Percentiles rank a stretch among this genome's conserved stretches.
Evolutionary conservation across 2,113 vertebrate genomes (phyloP).

Genomic region (Turnix velox): DNA sequence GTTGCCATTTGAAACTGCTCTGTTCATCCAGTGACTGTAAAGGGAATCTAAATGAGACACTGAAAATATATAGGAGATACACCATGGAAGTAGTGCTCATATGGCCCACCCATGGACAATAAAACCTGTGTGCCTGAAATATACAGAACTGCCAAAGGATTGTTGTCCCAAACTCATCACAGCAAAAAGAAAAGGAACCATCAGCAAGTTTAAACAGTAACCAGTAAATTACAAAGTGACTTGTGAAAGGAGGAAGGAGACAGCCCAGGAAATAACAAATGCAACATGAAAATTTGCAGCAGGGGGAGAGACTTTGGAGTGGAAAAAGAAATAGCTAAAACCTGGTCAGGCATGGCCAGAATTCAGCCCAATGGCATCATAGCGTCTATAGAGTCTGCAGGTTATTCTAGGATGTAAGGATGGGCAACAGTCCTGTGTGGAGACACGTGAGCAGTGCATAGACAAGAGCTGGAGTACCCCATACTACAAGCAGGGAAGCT

Average conservation of each 20-base stretch:
- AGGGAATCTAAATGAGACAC: not conserved
- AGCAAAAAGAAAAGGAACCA: not conserved
- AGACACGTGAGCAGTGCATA: not conserved
- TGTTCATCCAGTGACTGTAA: not conserved
- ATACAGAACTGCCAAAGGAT: not conserved
- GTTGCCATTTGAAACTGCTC: not conserved
- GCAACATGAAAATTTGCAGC: not conserved
- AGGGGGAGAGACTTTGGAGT: not conserved
- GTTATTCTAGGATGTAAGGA: not conserved
- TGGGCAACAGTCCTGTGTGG: rapidly evolving
- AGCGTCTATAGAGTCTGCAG: not conserved
- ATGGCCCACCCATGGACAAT: rapidly evolving
- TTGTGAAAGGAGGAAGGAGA: not conserved
- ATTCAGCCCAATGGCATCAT: not conserved
- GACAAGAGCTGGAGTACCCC: not conserved
- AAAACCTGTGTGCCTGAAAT: not conserved
- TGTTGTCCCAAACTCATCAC: not conserved
- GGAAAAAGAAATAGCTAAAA: not conserved
- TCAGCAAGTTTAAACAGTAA: not conserved
- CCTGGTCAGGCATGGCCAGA: not conserved
- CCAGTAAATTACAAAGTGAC: not conserved
- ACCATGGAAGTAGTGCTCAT: rapidly evolving
- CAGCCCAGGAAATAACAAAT: not conserved
- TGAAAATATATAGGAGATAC: not conserved
- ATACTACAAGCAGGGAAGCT: not conserved